phyloP scores from a whole-genome alignment of 2,888 invertebrate genomes.

The Morpho deidamia region DNA sequence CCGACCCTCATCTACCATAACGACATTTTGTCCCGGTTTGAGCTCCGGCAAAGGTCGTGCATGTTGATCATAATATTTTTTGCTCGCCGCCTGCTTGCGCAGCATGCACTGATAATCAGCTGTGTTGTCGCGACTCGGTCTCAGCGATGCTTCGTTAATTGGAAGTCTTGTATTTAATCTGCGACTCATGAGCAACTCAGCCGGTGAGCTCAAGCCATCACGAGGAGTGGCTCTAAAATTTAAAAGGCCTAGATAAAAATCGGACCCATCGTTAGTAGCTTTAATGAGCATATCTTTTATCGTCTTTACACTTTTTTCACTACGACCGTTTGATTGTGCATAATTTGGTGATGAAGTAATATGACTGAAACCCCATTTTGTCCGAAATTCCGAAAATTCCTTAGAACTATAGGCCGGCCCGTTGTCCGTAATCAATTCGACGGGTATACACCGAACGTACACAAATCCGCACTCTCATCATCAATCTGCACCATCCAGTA shows the following conservation, averaged over 20 bases:
- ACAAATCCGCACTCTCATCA: conserved; percentile 25
- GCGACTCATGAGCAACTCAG: conserved; percentile 22
- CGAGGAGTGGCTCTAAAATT: conserved; percentile 18
- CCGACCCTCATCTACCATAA: background rate
- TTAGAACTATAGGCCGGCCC: conserved; percentile 16
- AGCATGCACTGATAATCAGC: background rate
- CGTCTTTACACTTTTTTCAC: conserved; percentile 18
- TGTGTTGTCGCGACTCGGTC: conserved; percentile 5
- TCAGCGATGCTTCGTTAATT: background rate
- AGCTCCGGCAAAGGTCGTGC: conserved; percentile 1
- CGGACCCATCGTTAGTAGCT: conserved; percentile 2
- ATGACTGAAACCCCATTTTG: conserved; percentile 17
- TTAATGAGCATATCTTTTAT: conserved; percentile 19
- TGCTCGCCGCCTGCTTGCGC: background rate
- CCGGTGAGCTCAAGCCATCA: conserved; percentile 11
- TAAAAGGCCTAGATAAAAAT: conserved; percentile 19
- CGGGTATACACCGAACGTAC: conserved; percentile 26
- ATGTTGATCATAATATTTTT: conserved; percentile 8
- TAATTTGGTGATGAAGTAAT: conserved; percentile 18
- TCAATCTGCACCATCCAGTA: conserved; percentile 27
- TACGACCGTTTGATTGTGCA: conserved; percentile 18
- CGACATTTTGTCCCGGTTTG: conserved; percentile 3
- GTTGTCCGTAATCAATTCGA: conserved; percentile 25
- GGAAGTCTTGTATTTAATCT: conserved; percentile 18
- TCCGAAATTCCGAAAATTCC: conserved; percentile 18